Conservation (phyloP, 2,113 vertebrate genomes). For the Mus spicilegus region DNA sequence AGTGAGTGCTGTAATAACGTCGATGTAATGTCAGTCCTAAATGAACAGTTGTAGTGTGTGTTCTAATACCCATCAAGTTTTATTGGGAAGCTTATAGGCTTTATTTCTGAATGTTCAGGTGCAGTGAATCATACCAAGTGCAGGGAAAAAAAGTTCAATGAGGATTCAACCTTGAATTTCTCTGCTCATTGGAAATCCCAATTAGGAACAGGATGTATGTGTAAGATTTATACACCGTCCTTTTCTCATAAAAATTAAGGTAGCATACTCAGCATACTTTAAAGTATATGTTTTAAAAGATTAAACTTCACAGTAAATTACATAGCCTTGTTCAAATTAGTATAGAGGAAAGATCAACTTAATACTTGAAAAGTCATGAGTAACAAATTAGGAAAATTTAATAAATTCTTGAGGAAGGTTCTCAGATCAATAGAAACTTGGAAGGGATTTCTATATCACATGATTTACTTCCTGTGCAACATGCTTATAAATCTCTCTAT, state of each 20-base stretch:
- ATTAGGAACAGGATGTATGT: constrained; percentile 35
- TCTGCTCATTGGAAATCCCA: constrained; percentile 26
- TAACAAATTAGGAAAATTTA: background rate
- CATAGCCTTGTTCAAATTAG: background rate
- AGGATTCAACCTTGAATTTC: constrained; percentile 74
- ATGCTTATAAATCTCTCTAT: background rate
- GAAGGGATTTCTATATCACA: background rate
- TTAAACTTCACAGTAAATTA: background rate
- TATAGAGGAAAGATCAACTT: background rate
- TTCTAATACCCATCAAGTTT: constrained; percentile 79
- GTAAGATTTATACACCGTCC: constrained; percentile 30
- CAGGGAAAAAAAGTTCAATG: constrained; percentile 68
- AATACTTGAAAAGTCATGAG: background rate
- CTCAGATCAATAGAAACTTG: background rate
- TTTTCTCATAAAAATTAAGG: background rate
- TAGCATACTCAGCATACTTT: background rate
- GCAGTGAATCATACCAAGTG: constrained; percentile 68
- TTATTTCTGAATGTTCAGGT: constrained; percentile 68
- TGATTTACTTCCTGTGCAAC: background rate
- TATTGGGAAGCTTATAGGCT: constrained; percentile 74
- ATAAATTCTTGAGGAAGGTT: background rate
- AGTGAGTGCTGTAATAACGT: constrained; percentile 63
- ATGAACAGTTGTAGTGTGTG: constrained; percentile 67
- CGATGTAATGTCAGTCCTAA: constrained; percentile 67
- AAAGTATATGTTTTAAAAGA: background rate